These are phyloP conservation scores for Gadus macrocephalus DNA, from an alignment of 2,113 vertebrate genomes.

Conservation along the genomic window DNA sequence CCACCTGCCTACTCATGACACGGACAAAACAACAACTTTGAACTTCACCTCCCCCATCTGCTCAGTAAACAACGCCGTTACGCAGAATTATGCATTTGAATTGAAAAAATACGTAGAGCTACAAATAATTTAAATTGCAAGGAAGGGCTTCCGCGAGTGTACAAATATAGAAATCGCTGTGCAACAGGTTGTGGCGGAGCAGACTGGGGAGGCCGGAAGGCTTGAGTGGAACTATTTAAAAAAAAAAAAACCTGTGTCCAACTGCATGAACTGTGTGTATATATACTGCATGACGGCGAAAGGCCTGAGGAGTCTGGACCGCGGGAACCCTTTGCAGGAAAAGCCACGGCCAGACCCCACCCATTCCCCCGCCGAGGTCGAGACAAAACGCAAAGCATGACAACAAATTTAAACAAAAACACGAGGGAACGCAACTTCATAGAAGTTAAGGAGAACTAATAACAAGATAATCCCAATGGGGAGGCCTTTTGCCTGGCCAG, in stretches of 20 bases:
- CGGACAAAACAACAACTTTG: no score
- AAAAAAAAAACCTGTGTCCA: no score
- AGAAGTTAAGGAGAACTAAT: constrained; percentile 77
- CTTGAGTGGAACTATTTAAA: no score
- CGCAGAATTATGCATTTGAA: constrained; percentile 35
- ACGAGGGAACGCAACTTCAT: constrained; percentile 77
- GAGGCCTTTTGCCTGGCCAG: constrained; percentile 63
- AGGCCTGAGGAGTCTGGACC: no score
- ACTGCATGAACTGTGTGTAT: no score
- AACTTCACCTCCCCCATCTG: no score
- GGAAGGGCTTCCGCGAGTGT: no score
- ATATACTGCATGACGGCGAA: no score
- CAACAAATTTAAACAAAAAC: constrained; percentile 53
- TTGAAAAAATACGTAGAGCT: constrained; percentile 16
- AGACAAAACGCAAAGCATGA: constrained; percentile 62
- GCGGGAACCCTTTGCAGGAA: constrained; percentile 13
- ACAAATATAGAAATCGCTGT: no score
- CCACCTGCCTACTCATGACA: no score
- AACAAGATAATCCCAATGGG: constrained; percentile 71
- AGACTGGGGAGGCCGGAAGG: no score
- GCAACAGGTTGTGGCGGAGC: no score
- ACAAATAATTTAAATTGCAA: constrained; percentile 19
- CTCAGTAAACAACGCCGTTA: background rate
- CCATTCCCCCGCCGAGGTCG: constrained; percentile 36
- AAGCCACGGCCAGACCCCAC: constrained; percentile 7